These are phyloP conservation scores for Rhynchonycteris naso DNA, from an alignment of 2,797 vertebrate genomes.

Conservation along the genomic window DNA sequence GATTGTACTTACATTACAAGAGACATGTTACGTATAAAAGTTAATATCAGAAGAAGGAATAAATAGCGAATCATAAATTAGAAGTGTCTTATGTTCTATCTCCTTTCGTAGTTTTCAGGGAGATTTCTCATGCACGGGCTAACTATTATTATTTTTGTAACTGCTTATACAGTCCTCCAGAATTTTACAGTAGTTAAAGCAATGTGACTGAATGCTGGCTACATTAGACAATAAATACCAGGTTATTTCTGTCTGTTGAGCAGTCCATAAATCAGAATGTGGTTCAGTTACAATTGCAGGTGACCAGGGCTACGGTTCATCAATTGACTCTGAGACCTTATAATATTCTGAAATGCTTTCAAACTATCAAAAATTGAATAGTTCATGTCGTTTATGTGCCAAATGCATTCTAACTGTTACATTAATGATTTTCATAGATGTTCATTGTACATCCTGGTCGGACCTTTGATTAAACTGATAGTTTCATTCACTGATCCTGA, in stretches of 20 bases:
- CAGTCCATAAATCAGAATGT: not conserved
- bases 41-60: not conserved
- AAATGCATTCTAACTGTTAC: not conserved
- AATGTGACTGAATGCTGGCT: not conserved
- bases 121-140: not conserved
- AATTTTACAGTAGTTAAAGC: not conserved
- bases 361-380: not conserved
- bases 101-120: not conserved
- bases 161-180: not conserved
- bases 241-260: not conserved
- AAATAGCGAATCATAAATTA: constrained; percentile 33
- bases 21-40: constrained; percentile 21
- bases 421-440: not conserved
- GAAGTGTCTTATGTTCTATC: not conserved
- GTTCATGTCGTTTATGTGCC: not conserved
- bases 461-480: not conserved
- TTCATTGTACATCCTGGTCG: not conserved
- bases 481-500: not conserved
- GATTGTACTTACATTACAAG: constrained; percentile 26
- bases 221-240: not conserved
- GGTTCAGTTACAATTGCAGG: not conserved
- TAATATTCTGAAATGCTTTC: not conserved
- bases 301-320: not conserved
- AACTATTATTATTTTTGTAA: not conserved
- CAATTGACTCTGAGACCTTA: not conserved